Evolutionary conservation across 1,140 invertebrate genomes (phyloP), one percentile per base, ranked within the genome.

Genomic region (Aricia agestis): DNA sequence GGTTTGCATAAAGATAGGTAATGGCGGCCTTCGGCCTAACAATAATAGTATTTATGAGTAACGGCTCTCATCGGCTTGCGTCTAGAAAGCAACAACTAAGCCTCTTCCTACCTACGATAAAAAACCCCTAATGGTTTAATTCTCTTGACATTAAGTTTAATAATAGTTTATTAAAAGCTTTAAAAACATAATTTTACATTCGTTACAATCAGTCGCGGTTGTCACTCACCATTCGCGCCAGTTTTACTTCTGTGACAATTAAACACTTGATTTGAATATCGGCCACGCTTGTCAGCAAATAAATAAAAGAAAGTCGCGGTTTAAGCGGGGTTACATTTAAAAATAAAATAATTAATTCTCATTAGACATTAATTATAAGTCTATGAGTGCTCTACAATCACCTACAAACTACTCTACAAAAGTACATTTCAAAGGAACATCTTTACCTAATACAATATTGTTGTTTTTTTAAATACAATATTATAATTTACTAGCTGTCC

Each of bases 251-350:
- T 52, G 45, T 52, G 45, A 52, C 45, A 52, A 52, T 52, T 52
- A 52, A 52, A 52, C 45, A 52, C 45, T 52, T 52, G 45, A 52
- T 52, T 52, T 52, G 45, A 52, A 52, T 52, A 52, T 52, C 45
- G 45, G 45, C 13, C 45, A 52, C 45, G 45, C 45, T 52, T 52
- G 45, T 52, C 45, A 52, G 13, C 45, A 52, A 52, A 52, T 52
- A 52, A 52, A 52, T 52, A 52, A 52, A 52, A 15, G 13, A 52
- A 52, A 13, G 11, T 11, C 5, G 45, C 45, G 45, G 36, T 36
- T 36, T 36, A 36, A 36, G 6, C 2, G 6, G 36, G 36, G 36
- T 36, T 5, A 36, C 45, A 52, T 11, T 52, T 52, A 11, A 42
- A 42, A 42, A 42, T 42, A 42, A 11, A 52, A 52, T 15, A 52